Base-by-base conservation (phyloP, 1,140 invertebrate genomes). In the Ostrea denselamellosa region DNA sequence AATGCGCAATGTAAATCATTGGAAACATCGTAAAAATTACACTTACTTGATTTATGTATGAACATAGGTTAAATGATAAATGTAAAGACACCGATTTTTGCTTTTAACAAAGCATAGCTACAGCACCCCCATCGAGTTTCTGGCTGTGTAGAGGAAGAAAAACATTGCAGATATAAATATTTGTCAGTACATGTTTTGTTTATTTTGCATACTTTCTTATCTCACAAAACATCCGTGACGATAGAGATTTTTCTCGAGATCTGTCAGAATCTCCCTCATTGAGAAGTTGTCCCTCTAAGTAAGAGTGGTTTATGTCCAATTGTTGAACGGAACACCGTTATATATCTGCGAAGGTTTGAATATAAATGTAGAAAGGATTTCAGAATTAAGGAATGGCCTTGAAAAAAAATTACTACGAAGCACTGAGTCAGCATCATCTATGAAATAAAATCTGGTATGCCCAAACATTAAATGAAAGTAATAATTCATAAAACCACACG, bases 1-100 rank as follows among this genome's bases (percentile, higher is more conserved):
- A 77, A 77, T 77, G 68, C 28, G 68, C 25, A 77, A 28, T 25
- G 19, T 77, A 34, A 34, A 77, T 25, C 68, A 77, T 34, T 14
- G 22, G 28, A 77, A 77, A 77, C 68, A 77, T 77, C 68, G 68
- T 77, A 77, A 77, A 77, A 28, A 77, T 77, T 25, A 28, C 25
- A 34, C 56, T 9, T 34, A 77, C 28, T 77, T 8, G 68, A 77
- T 77, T 77, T 77, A 77, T 62, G 68, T 77, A 22, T 34, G 68
- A 77, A 25, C 68, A 77, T 77, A 34, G 68, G 68, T 77, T 77
- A 77, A 77, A 34, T 77, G 68, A 77, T 77, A 77, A 77, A 77
- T 77, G 68, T 34, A 77, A 25, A 22, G 25, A 77, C 68, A 28
- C 25, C 8, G 25, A 77, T 14, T 25, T 77, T 77, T 77, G 28